Evolutionary conservation across 2,113 vertebrate species (phyloP).

Genomic region (Ophthalmolycus amberensis): DNA sequence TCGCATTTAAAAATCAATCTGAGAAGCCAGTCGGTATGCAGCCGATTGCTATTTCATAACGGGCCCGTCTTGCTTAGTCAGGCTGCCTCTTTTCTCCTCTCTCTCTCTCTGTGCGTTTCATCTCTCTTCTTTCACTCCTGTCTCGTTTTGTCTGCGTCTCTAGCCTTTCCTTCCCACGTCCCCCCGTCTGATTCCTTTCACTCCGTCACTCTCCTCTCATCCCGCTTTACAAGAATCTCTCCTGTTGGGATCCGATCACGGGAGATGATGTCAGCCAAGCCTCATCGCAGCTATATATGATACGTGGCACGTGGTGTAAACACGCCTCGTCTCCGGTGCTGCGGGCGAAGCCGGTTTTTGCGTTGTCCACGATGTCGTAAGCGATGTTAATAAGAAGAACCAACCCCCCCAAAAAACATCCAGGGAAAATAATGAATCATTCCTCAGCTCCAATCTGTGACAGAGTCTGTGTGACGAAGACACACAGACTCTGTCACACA

Average conservation of each 20-base stretch:
- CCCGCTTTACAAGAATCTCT: slow-evolving; percentile 17
- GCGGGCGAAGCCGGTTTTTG: slow-evolving; percentile 14
- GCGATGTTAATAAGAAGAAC: slow-evolving; percentile 42
- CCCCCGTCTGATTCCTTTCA: slow-evolving; percentile 11
- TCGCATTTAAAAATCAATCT: slow-evolving; percentile 75
- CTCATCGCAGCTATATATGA: slow-evolving; percentile 21
- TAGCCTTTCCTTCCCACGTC: background rate
- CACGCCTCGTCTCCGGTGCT: slow-evolving; percentile 5
- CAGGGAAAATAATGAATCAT: slow-evolving; percentile 41
- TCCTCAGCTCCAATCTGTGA: slow-evolving; percentile 16
- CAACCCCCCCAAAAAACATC: background rate
- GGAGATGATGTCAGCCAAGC: slow-evolving; percentile 53
- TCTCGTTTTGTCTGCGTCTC: slow-evolving; percentile 11
- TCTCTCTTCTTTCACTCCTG: slow-evolving; percentile 14
- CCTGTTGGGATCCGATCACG: slow-evolving; percentile 47
- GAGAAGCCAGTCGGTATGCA: slow-evolving; percentile 54
- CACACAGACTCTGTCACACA: background rate
- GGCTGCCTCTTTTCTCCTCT: slow-evolving; percentile 25
- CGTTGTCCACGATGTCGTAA: slow-evolving; percentile 42
- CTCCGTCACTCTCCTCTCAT: slow-evolving; percentile 24
- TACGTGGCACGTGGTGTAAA: slow-evolving; percentile 29
- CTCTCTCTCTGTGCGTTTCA: slow-evolving; percentile 28
- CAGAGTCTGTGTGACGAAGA: slow-evolving; percentile 20
- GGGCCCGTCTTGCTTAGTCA: slow-evolving; percentile 71
- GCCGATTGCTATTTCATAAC: slow-evolving; percentile 69